Base-by-base conservation (phyloP, 2,888 invertebrate genomes). In the Uloborus plumipes region DNA sequence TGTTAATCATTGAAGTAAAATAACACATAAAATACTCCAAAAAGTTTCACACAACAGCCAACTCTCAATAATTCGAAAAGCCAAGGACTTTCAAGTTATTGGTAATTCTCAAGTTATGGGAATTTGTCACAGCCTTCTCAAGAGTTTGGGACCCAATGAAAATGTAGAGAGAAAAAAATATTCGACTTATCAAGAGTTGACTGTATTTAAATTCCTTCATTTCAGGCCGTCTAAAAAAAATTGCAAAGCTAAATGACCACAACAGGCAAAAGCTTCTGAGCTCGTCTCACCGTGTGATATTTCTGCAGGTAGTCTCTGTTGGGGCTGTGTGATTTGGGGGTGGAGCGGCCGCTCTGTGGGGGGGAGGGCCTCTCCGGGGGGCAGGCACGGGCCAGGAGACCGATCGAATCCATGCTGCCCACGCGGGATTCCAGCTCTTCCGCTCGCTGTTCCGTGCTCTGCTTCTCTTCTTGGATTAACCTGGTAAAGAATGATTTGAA, bases 371-470 rank as follows among this genome's bases (percentile, higher is more conserved):
- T 87, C 62, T 87, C 86, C 11, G 75, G 31, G 58, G 86, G 86
- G 65, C 85, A 85, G 47, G 84, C 86, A 16, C 86, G 70, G 51
- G 85, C 76, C 39, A 87, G 66, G 67, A 87, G 77, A 81, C 86
- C 86, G 92, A 97, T 95, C 89, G 96, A 96, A 89, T 98, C 98
- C 90, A 97, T 93, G 90, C 96, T 97, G 87, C 96, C 98, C 86
- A 98, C 96, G 87, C 97, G 92, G 85, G 96, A 97, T 90, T 99
- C 99, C 85, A 99, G 91, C 89, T 99, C 99, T 90, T 99, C 99
- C 0, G 99, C 99, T 64, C 98, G 90, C 7, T 97, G 96, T 90
- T 99, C 99, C 0, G 99, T 97, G 89, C 93, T 96, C 90, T 97
- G 96, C 89, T 98, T 98, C 90, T 98, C 98, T 90, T 98, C 97